A percentile compares a stretch with the other conserved stretches of the same genome.
Conservation (phyloP, 2,888 invertebrate species). For the Falcaria lacertinaria region DNA sequence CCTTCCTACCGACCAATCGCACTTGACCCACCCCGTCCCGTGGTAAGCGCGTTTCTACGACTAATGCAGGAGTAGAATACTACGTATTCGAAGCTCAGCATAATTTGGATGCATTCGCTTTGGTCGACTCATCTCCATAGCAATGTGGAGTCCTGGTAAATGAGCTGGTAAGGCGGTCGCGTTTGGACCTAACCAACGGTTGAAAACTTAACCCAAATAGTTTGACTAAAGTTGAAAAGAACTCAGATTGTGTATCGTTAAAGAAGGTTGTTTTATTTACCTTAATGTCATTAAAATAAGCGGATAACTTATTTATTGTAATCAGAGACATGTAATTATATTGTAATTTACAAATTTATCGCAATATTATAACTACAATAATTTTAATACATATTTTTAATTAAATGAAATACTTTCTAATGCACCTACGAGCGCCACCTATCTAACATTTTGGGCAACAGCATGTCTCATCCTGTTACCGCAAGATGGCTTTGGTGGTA, state of each 20-base stretch:
- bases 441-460: constrained; percentile 2
- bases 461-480: constrained; percentile 17
- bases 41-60: constrained; percentile 31
- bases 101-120: constrained; percentile 37
- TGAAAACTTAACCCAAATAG: too few relatives aligned
- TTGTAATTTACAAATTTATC: too few relatives aligned
- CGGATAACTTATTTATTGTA: too few relatives aligned
- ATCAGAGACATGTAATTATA: too few relatives aligned
- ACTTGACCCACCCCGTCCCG: constrained; percentile 58
- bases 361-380: too few relatives aligned
- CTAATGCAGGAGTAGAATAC: constrained; percentile 35
- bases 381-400: too few relatives aligned
- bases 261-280: too few relatives aligned
- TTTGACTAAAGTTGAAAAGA: background rate
- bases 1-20: constrained; percentile 65
- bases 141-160: constrained; percentile 59
- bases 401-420: background rate
- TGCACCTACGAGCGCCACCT: constrained; percentile 8
- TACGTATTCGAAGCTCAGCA: constrained; percentile 38
- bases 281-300: too few relatives aligned
- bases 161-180: constrained; percentile 39
- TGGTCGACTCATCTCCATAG: constrained; percentile 47
- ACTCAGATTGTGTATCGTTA: too few relatives aligned
- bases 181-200: constrained; percentile 23
- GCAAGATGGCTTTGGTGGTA: constrained; percentile 35